Evolutionary conservation across 2,113 vertebrate species (phyloP), one percentile per base, ranked within the genome.

Genomic region (Terrapene triunguis): DNA sequence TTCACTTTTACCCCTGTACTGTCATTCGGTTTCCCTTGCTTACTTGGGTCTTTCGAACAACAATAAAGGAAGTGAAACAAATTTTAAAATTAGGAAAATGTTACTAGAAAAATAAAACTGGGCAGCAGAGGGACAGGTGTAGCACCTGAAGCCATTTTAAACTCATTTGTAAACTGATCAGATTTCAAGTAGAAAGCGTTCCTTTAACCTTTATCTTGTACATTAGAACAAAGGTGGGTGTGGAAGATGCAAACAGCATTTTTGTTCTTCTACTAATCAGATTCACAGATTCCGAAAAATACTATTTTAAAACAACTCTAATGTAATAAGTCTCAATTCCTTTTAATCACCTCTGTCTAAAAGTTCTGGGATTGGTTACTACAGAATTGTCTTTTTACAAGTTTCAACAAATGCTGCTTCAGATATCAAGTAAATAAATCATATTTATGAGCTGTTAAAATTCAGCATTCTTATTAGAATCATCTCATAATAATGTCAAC

Each of bases 61-160:
- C 11, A 0, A 0, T 5, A 3, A 35, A 2, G 0, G 1, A 3
- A 35, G 17, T 82, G 22, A 2, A 87, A 38, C 6, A 51, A 78
- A 78, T 69, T 47, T 62, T 80, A 79, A 25, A 91, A 89, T 86
- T 65, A 82, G 87, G 89, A 7, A 12, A 48, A 9, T 32, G 10
- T 25, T 47, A 44, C 24, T 76, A 22, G 74, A 47, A 76, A 76
- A 42, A 42, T 21, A 79, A 78, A 85, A 74, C 90, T 47, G 38
- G 25, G 57, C 65, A 69, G 4, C 3, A 92, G 53, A 48, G 27
- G 74, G 35, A 25, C 54, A 72, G 29, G 55, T 83, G 27, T 72
- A 55, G 10, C 47, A 62, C 29, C 10, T 38, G 35, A 96, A 92
- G 38, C 80, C 53, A 90, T 44, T 76, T 76, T 44, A 42, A n/a